Evolutionary conservation across 1,140 invertebrate genomes (phyloP), one percentile per base, ranked within the genome.

Genomic region (Sycobia sp.): DNA sequence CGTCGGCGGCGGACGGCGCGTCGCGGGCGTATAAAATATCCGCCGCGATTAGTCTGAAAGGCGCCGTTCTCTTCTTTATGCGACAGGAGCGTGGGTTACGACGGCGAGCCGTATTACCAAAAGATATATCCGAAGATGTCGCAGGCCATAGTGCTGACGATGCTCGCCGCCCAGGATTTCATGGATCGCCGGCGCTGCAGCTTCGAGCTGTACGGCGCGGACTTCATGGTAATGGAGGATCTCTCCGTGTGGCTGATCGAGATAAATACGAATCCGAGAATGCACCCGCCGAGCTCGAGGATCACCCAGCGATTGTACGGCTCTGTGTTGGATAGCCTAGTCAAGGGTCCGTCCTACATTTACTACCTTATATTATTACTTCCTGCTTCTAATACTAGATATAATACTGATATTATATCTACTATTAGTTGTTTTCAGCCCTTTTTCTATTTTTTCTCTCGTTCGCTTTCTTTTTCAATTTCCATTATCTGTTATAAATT

Each of bases 121-220:
- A 81, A 86, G 8, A 92, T 96, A 67, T 95, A 94, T 74, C 90
- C 92, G 1, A 91, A 89, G 63, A 95, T 96, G 89, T 90, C 89
- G 62, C 88, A 93, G 69, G 89, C 89, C 22, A 90, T 97, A 27
- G 85, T 93, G 11, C 88, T 89, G 8, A 87, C 92, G 38, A 87
- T 96, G 76, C 76, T 95, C 16, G 85, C 88, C 2, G 86, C 91
- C 27, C 92, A 96, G 73, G 88, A 91, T 62, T 80, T 84, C 22
- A 87, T 95, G 67, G 88, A 91, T 47, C 81, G 87, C 18, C 84
- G 89, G 62, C 89, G 88, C 65, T 92, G 92, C 71, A 88, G 87
- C 66, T 97, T 96, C 78, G 94, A 97, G 77, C 76, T 97, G 16
- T 96, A 95, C 74, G 94, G 94, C 7, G 95, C 94, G 39, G 95